These are phyloP conservation scores for Linurgus olivaceus DNA, from an alignment of 2,797 vertebrate species.

Conservation along the genomic window DNA sequence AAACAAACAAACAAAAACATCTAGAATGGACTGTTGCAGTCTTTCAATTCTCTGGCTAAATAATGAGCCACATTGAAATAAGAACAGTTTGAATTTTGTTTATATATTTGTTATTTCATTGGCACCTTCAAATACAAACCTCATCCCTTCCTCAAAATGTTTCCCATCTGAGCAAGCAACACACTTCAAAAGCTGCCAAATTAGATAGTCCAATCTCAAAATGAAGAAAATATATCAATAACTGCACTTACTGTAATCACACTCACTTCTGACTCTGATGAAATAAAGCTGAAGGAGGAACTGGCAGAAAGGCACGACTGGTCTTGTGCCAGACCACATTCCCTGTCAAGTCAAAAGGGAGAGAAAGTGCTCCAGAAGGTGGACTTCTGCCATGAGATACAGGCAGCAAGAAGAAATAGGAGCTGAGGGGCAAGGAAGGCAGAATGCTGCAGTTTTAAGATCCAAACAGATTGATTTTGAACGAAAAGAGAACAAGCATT, in stretches of 20 bases:
- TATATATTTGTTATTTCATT: background rate
- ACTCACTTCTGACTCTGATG: background rate
- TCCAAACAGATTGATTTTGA: background rate
- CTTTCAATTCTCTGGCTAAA: background rate
- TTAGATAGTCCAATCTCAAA: background rate
- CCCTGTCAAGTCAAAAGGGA: background rate
- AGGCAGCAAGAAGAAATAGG: background rate
- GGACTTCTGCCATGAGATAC: background rate
- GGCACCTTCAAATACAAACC: background rate
- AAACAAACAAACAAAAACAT: background rate
- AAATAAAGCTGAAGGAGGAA: background rate
- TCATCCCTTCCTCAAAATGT: background rate
- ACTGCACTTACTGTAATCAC: background rate
- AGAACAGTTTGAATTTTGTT: background rate
- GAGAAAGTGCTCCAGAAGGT: background rate
- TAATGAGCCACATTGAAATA: background rate
- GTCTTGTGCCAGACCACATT: background rate
- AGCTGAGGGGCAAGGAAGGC: background rate
- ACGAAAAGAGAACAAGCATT: background rate
- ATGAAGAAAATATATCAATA: background rate
- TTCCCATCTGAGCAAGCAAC: background rate
- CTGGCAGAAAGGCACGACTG: background rate
- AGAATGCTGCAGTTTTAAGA: background rate
- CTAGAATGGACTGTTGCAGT: background rate
- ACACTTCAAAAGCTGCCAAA: background rate